Conservation (phyloP, 2,113 vertebrate genomes). For the Holacanthus passer region DNA sequence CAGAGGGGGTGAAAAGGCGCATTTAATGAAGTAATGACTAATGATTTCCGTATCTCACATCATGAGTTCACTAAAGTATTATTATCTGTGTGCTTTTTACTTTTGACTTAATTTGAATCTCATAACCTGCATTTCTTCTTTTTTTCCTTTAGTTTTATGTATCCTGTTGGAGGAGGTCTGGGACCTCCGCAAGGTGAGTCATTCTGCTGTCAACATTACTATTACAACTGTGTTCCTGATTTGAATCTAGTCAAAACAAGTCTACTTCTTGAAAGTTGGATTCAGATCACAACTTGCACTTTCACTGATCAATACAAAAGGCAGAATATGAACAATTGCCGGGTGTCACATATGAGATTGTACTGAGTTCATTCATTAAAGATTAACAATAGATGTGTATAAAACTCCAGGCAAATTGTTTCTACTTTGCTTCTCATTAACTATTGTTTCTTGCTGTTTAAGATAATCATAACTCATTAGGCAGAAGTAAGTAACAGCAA, state of each 20-base stretch:
- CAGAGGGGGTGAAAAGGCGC: not conserved
- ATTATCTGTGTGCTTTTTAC: not conserved
- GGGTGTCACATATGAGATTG: too few relatives aligned
- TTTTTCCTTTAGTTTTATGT: conserved; percentile 90
- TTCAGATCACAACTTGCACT: not conserved
- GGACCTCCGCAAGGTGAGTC: conserved; percentile 94
- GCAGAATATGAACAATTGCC: not conserved
- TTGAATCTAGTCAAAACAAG: not conserved
- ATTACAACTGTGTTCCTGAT: not conserved
- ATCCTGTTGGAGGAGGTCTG: conserved; percentile 92
- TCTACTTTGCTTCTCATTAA: conserved; percentile 1
- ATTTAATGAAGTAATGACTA: not conserved
- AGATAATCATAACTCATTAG: not conserved
- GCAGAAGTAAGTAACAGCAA: not conserved
- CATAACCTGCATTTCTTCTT: conserved; percentile 63
- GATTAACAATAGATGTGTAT: not conserved
- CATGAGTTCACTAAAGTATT: not conserved
- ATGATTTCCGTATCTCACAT: not conserved
- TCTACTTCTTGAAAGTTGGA: not conserved
- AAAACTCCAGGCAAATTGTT: not conserved
- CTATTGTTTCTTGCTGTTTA: not conserved
- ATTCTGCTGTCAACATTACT: conserved; percentile 6
- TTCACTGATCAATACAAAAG: not conserved
- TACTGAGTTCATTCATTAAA: not conserved
- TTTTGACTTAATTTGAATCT: conserved; percentile 6